Percentiles rank a stretch among this genome's conserved stretches.
phyloP scores from a whole-genome alignment of 2,797 vertebrate species.

The Cephalopachus bancanus region DNA sequence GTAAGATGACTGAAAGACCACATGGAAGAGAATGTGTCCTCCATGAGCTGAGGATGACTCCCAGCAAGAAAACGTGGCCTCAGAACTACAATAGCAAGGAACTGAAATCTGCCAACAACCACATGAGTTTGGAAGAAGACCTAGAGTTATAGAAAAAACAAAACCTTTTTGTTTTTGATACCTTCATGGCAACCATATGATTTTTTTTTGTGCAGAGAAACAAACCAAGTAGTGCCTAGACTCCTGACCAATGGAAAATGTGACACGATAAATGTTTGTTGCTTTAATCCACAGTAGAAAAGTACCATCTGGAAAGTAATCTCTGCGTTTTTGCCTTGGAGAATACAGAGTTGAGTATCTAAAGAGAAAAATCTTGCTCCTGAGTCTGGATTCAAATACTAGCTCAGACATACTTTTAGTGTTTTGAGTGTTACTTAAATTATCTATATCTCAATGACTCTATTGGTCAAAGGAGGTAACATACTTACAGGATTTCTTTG shows the following conservation, averaged over 20 bases:
- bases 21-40: not conserved
- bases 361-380: not conserved
- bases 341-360: not conserved
- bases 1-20: too few species aligned
- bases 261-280: not conserved
- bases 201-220: not conserved
- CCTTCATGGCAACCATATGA: not conserved
- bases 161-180: rapidly evolving
- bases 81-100: not conserved
- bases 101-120: not conserved
- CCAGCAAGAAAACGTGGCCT: not conserved
- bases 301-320: not conserved
- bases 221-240: not conserved
- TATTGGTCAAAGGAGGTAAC: not conserved
- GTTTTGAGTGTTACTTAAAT: not conserved
- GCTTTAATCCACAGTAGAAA: not conserved
- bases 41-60: not conserved
- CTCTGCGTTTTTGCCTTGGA: not conserved
- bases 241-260: not conserved
- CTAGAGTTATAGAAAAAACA: not conserved
- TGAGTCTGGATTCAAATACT: not conserved
- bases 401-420: not conserved
- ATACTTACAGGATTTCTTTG: not conserved
- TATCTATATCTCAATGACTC: not conserved
- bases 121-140: not conserved